These are phyloP conservation scores for Agapornis roseicollis DNA, from an alignment of 2,113 vertebrate species.

Conservation along the genomic window DNA sequence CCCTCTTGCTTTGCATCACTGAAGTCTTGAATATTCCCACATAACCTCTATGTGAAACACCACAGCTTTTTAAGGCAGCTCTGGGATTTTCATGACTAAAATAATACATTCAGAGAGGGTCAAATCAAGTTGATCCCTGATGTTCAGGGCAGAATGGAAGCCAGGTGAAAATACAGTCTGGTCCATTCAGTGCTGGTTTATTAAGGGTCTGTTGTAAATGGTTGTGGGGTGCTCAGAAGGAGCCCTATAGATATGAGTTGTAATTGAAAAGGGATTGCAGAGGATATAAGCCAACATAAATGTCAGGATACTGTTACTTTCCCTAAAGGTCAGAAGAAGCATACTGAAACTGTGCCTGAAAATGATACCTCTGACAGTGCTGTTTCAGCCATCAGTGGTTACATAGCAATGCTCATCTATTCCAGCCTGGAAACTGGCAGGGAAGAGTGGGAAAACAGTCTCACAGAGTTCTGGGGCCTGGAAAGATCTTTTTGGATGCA, in stretches of 20 bases:
- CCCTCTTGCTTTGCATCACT: conserved; percentile 19
- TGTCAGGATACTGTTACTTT: conserved; percentile 27
- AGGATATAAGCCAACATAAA: conserved; percentile 43
- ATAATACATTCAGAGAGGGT: not conserved
- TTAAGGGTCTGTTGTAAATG: not conserved
- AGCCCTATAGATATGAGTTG: not conserved
- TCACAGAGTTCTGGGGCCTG: not conserved
- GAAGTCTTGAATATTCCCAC: conserved; percentile 1
- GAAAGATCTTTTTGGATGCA: not conserved
- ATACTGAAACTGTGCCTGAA: not conserved
- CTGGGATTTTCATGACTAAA: not conserved
- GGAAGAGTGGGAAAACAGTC: not conserved
- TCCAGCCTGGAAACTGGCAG: conserved; percentile 19
- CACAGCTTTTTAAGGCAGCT: conserved; percentile 3
- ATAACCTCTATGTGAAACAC: not conserved
- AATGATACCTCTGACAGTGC: conserved; percentile 13
- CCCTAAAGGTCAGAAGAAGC: conserved; percentile 52
- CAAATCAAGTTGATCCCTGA: conserved; percentile 10
- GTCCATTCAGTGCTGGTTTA: not conserved
- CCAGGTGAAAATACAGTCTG: not conserved
- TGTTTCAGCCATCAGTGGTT: not conserved
- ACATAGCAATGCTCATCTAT: not conserved
- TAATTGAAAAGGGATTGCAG: conserved; percentile 50
- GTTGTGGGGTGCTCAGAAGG: not conserved
- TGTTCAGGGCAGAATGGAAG: not conserved